Percentiles rank a stretch among this genome's conserved stretches.
phyloP scores from a whole-genome alignment of 2,888 invertebrate species.

The Synanthedon formicaeformis region DNA sequence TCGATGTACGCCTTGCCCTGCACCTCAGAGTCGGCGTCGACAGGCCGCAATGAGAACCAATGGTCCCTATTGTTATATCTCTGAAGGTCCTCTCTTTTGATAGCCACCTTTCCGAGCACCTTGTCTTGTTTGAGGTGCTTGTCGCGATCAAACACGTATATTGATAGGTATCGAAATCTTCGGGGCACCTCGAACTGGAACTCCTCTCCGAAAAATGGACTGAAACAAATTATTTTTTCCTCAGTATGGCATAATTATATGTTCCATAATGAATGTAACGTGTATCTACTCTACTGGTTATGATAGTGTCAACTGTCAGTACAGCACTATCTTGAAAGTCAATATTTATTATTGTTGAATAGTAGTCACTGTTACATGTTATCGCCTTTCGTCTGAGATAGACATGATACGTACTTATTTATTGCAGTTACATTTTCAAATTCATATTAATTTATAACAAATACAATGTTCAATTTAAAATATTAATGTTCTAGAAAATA shows the following conservation, averaged over 20 bases:
- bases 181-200: conserved; percentile 93
- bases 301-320: conserved; percentile 19
- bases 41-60: conserved; percentile 88
- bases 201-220: conserved; percentile 93
- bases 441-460: no score
- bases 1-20: conserved; percentile 91
- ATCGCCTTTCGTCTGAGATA: conserved; percentile 25
- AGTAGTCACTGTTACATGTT: conserved; percentile 22
- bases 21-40: conserved; percentile 91
- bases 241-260: neutral
- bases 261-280: neutral
- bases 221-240: conserved; percentile 46
- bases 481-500: no score
- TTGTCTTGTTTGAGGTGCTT: conserved; percentile 87
- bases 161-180: conserved; percentile 87
- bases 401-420: conserved; percentile 17
- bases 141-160: conserved; percentile 90
- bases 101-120: conserved; percentile 83
- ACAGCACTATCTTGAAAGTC: conserved; percentile 17
- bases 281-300: neutral
- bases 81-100: conserved; percentile 87
- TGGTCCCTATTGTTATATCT: conserved; percentile 92
- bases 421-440: conserved; percentile 20
- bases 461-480: no score
- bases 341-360: conserved; percentile 27